These are phyloP conservation scores for Megatriorchis doriae DNA, from an alignment of 2,113 vertebrate genomes.

Conservation along the genomic window DNA sequence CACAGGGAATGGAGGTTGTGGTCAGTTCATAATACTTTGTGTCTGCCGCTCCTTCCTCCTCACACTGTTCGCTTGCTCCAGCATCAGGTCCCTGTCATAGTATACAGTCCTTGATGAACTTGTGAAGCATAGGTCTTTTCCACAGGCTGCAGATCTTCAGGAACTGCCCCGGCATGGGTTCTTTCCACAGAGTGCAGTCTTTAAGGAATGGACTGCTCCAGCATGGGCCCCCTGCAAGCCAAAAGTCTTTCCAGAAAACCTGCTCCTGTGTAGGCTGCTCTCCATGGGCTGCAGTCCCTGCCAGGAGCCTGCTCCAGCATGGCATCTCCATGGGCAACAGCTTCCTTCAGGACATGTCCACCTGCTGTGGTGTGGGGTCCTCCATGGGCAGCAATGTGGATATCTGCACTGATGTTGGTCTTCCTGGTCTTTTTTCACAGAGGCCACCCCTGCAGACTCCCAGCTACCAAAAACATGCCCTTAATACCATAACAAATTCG, in stretches of 20 bases:
- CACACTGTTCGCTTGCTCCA: background rate
- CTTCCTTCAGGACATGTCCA: too few species aligned
- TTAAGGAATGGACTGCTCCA: background rate
- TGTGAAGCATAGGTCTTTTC: background rate
- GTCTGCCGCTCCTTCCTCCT: background rate
- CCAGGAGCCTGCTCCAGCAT: background rate
- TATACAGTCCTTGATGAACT: background rate
- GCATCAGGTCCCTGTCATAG: background rate
- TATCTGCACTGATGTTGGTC: too few species aligned
- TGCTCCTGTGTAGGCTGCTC: background rate
- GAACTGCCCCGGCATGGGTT: background rate
- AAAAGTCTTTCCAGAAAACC: background rate
- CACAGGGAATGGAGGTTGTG: background rate
- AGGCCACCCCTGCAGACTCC: too few species aligned
- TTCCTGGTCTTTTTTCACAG: too few species aligned
- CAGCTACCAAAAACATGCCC: too few species aligned
- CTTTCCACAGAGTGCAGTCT: background rate
- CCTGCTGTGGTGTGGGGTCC: background rate
- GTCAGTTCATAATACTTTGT: background rate
- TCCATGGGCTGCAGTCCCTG: too few species aligned
- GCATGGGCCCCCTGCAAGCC: background rate
- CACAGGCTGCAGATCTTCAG: background rate
- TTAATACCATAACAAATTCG: too few species aligned
- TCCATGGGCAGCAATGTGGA: too few species aligned
- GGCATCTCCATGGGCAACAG: background rate